These are phyloP conservation scores for Notolabrus celidotus DNA, from an alignment of 2,797 vertebrate genomes.

Conservation along the genomic window DNA sequence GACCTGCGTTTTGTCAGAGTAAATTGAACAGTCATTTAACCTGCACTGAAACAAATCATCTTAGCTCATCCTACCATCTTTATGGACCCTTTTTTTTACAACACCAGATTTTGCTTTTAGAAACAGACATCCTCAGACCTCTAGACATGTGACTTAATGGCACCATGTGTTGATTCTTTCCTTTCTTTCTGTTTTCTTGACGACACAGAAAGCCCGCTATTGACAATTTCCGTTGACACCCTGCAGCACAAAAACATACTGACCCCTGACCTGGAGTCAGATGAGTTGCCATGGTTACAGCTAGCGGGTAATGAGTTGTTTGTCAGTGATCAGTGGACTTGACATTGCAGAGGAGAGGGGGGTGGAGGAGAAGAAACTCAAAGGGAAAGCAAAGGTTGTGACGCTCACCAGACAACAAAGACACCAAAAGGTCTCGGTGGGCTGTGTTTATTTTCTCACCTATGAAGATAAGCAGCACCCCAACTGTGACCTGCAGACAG, in stretches of 20 bases:
- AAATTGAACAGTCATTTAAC: constrained; percentile 4
- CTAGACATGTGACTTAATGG: neutral
- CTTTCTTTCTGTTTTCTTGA: constrained; percentile 16
- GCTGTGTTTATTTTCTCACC: constrained; percentile 80
- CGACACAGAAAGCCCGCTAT: neutral
- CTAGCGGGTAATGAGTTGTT: constrained; percentile 59
- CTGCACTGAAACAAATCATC: neutral
- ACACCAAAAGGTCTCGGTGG: constrained; percentile 12
- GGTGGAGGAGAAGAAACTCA: constrained; percentile 20
- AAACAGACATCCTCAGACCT: neutral
- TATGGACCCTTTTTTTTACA: neutral
- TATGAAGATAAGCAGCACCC: constrained; percentile 92
- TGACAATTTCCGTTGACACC: constrained; percentile 32
- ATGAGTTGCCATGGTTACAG: constrained; percentile 60
- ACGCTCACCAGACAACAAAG: constrained; percentile 3
- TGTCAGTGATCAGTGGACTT: constrained; percentile 66
- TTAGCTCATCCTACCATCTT: neutral
- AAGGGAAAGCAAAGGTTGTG: constrained; percentile 20
- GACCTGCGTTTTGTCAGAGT: constrained; percentile 28
- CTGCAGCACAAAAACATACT: constrained; percentile 56
- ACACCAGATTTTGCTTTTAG: neutral
- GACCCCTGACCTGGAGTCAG: constrained; percentile 72
- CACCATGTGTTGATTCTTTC: neutral
- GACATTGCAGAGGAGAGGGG: constrained; percentile 38
- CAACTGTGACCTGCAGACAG: constrained; percentile 89